A percentile compares a stretch with the other conserved stretches of the same genome.
Conservation (phyloP, 2,888 invertebrate genomes). For the Lucinisca nassula region DNA sequence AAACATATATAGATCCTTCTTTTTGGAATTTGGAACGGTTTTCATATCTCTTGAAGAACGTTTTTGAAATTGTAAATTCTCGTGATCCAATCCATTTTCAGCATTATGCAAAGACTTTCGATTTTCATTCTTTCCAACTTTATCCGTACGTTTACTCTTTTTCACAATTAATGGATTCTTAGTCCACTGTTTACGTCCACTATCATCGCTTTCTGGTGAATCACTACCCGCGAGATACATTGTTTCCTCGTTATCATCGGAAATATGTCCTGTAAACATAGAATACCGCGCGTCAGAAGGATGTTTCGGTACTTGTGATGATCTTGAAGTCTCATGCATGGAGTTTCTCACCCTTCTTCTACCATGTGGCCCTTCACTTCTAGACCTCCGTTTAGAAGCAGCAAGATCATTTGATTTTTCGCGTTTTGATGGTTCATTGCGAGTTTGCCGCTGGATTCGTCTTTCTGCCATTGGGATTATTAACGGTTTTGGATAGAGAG, state of each 20-base stretch:
- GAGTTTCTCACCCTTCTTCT: constrained; percentile 70
- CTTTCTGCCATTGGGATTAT: constrained; percentile 78
- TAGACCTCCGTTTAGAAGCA: constrained; percentile 75
- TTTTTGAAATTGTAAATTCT: constrained; percentile 21
- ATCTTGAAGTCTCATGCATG: constrained; percentile 70
- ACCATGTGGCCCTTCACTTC: constrained; percentile 81
- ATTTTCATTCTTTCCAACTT: constrained; percentile 75
- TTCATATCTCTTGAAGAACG: neutral
- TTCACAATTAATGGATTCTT: constrained; percentile 81
- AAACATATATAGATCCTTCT: constrained; percentile 70
- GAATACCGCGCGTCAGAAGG: constrained; percentile 67
- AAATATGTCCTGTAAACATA: constrained; percentile 71
- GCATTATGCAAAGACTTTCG: constrained; percentile 70
- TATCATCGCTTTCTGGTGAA: constrained; percentile 76
- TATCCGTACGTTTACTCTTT: constrained; percentile 70
- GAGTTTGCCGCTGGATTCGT: constrained; percentile 73
- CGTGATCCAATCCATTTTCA: constrained; percentile 40
- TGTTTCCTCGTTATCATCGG: constrained; percentile 73
- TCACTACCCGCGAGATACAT: constrained; percentile 73
- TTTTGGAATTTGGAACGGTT: constrained; percentile 32
- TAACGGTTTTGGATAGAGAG: constrained; percentile 50
- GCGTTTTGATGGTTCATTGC: constrained; percentile 34
- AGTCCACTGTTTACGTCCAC: constrained; percentile 79
- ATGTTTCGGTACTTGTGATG: constrained; percentile 40
- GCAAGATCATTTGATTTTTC: constrained; percentile 10